Conservation (phyloP, 2,113 vertebrate species). For the Tragelaphus imberbis region DNA sequence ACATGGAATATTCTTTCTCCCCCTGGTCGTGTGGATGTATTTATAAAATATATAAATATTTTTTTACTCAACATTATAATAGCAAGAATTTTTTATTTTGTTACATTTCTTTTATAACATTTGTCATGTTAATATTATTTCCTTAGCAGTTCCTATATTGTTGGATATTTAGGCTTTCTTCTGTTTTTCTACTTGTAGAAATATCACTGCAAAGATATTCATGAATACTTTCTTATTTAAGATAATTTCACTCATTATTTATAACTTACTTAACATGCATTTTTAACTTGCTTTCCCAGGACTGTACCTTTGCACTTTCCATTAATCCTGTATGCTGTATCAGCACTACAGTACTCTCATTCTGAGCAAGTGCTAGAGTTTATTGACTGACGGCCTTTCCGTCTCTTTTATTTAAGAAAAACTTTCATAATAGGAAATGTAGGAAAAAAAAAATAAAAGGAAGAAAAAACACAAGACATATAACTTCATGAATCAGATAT, state of each 20-base stretch:
- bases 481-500: neutral
- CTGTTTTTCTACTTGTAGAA: neutral
- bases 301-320: neutral
- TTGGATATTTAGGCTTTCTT: neutral
- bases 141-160: neutral
- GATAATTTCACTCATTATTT: neutral
- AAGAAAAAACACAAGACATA: neutral
- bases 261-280: neutral
- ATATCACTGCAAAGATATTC: neutral
- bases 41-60: neutral
- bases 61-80: neutral
- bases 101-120: neutral
- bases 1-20: neutral
- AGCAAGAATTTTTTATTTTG: neutral
- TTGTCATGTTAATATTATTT: neutral
- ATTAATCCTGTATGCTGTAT: neutral
- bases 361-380: neutral
- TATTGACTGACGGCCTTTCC: neutral
- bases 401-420: conserved; percentile 6
- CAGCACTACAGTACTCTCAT: neutral
- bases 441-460: neutral
- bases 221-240: neutral
- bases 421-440: neutral
- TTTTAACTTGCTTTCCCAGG: neutral
- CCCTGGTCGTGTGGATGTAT: neutral